Evolutionary conservation across 2,888 invertebrate genomes (phyloP), one percentile per base, ranked within the genome.

Genomic region (Pristionchus maxplancki): DNA sequence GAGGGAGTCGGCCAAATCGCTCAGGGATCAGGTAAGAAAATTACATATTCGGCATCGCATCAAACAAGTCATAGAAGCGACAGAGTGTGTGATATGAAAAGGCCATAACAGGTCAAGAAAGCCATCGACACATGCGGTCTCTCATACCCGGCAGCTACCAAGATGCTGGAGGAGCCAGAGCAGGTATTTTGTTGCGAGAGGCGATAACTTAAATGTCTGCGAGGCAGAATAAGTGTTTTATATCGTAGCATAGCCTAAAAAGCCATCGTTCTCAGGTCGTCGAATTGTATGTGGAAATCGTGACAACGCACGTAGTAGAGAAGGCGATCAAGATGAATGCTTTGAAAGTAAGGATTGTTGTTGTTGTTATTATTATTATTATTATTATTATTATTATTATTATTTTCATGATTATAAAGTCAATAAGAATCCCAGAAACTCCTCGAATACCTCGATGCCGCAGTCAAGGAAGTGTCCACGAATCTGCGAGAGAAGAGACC

Each of bases 251-350:
- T n/a, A n/a, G n/a, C n/a, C n/a, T n/a, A n/a, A n/a, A n/a, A n/a
- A n/a, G n/a, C n/a, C n/a, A n/a, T n/a, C n/a, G n/a, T n/a, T n/a
- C n/a, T n/a, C n/a, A 88, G 88, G 37, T 88, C 11, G 90, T 90
- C 17, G 89, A 91, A 8, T 87, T 93, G 20, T 92, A 92, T 88
- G 89, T 90, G 78, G 89, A 90, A 34, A 88, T 93, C 8, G 90
- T 90, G 28, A 86, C 91, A 9, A 91, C 93, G 13, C 90, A 91
- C 50, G 90, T 90, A 82, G 89, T 93, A 44, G 93, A 93, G 82
- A 90, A 92, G 62, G 91, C 91, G 17, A 89, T 93, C 58, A 90
- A 90, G 28, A 90, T 91, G 81, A 90, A 87, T 83, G 86, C 90
- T 1, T 67, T 91, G 84, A 89, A 89, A 34, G 92, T 91, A 28